A percentile compares a stretch with the other conserved stretches of the same genome.
Conservation (phyloP, 2,888 invertebrate species). For the Chouioia cunea region DNA sequence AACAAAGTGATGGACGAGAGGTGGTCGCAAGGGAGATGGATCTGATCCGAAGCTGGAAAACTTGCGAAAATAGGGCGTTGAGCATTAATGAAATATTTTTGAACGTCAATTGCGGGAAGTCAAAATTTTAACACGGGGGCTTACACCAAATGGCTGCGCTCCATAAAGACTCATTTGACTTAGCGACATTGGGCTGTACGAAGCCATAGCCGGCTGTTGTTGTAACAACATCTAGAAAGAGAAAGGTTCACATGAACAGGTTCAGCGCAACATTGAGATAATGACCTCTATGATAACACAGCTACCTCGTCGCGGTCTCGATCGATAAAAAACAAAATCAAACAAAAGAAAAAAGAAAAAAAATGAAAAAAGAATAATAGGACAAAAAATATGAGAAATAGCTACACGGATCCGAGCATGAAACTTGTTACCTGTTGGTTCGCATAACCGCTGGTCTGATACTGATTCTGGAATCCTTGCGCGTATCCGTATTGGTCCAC, state of each 20-base stretch:
- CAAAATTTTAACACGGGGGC: conserved; percentile 47
- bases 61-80: too few species aligned
- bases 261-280: conserved; percentile 15
- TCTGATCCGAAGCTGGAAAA: too few species aligned
- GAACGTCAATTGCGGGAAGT: conserved; percentile 25
- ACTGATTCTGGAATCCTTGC: conserved; percentile 57
- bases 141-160: conserved; percentile 60
- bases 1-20: too few species aligned
- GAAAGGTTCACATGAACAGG: conserved; percentile 45
- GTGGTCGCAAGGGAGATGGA: too few species aligned
- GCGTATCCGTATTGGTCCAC: conserved; percentile 52
- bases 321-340: conserved; percentile 4
- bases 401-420: neutral
- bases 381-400: neutral
- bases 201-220: conserved; percentile 52
- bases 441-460: conserved; percentile 55
- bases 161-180: conserved; percentile 60
- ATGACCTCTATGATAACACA: neutral
- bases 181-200: conserved; percentile 57
- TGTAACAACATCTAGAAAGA: conserved; percentile 57
- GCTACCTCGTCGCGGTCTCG: neutral
- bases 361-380: neutral
- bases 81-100: too few species aligned
- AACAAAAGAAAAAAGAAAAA: neutral
- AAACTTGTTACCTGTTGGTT: conserved; percentile 49